phyloP scores from a whole-genome alignment of 2,113 vertebrate species.

The Corynorhinus townsendii region DNA sequence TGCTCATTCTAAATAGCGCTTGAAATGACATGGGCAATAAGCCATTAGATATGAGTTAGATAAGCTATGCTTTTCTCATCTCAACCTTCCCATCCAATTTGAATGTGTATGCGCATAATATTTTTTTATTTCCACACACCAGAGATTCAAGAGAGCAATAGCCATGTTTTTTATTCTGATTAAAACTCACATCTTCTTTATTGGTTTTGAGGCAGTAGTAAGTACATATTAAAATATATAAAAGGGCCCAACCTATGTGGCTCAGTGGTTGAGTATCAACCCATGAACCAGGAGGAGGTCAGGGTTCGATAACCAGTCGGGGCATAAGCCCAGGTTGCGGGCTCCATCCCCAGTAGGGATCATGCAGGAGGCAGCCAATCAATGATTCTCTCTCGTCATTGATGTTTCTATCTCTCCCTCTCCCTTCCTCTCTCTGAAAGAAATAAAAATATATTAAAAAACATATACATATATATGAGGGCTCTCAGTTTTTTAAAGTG shows the following conservation, averaged over 20 bases:
- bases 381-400: too few relatives aligned
- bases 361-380: too few relatives aligned
- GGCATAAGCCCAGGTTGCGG: too few relatives aligned
- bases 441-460: too few relatives aligned
- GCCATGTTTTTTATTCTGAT: background rate
- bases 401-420: too few relatives aligned
- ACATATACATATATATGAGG: too few relatives aligned
- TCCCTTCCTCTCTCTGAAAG: too few relatives aligned
- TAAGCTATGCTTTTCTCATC: slow-evolving; percentile 28
- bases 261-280: too few relatives aligned
- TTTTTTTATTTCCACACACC: background rate
- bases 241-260: background rate
- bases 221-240: background rate
- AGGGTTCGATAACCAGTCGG: too few relatives aligned
- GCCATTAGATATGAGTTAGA: background rate
- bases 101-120: background rate
- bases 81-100: slow-evolving; percentile 1
- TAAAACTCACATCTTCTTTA: background rate
- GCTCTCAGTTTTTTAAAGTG: background rate
- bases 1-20: slow-evolving; percentile 20
- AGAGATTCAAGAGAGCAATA: background rate
- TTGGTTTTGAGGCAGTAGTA: background rate
- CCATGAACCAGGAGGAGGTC: too few relatives aligned
- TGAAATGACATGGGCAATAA: background rate
- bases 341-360: too few relatives aligned